These are phyloP conservation scores for Rhopilema esculentum DNA, from an alignment of 30 jellyfish, hydroid and myxozoan genomes.

Conservation along the genomic window DNA sequence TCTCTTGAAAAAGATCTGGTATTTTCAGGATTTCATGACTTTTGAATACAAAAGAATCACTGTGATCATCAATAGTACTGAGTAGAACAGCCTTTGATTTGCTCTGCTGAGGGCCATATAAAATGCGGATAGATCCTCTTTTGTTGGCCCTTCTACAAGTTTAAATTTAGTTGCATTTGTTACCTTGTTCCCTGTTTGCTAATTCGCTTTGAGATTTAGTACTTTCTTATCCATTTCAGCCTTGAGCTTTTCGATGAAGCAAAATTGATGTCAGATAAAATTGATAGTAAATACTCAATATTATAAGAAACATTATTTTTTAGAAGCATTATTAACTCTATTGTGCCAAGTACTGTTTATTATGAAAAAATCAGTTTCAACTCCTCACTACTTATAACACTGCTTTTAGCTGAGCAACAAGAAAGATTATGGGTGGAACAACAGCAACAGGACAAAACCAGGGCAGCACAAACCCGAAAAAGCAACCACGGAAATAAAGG, in stretches of 20 bases:
- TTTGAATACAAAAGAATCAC: constrained; percentile 45
- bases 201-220: neutral
- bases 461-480: too few relatives aligned
- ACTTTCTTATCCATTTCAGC: neutral
- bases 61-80: constrained; percentile 27
- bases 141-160: constrained; percentile 35
- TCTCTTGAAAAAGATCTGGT: constrained; percentile 52
- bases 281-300: neutral
- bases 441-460: too few relatives aligned
- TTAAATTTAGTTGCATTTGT: neutral
- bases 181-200: constrained; percentile 7
- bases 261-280: constrained; percentile 26
- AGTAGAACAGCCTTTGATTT: constrained; percentile 48
- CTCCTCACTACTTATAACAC: too few relatives aligned
- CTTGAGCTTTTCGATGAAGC: neutral
- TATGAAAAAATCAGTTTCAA: too few relatives aligned
- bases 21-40: constrained; percentile 15
- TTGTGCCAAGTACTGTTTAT: too few relatives aligned
- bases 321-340: too few relatives aligned
- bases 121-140: constrained; percentile 23
- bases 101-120: constrained; percentile 23
- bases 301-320: too few relatives aligned
- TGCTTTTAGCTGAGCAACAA: too few relatives aligned
- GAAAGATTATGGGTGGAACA: too few relatives aligned
- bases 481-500: too few relatives aligned